These are phyloP conservation scores for Strigamia transsilvanica DNA, from an alignment of 2,888 invertebrate genomes.

Conservation along the genomic window DNA sequence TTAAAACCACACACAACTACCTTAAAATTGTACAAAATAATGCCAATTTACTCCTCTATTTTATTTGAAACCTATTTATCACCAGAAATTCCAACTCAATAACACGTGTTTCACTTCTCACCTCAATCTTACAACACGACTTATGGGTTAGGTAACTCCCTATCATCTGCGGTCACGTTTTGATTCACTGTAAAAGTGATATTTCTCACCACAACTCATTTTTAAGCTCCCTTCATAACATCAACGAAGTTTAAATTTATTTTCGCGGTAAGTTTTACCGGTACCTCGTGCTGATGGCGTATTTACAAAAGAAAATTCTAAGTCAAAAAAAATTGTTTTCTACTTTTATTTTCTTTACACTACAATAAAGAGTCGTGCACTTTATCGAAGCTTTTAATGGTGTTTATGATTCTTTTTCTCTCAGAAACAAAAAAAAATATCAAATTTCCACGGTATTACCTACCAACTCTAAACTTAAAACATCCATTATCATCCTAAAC, in stretches of 20 bases:
- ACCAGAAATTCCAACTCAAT: slow-evolving; percentile 10
- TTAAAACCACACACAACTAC: too few relatives aligned
- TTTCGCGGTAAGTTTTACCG: too few relatives aligned
- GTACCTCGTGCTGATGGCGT: too few relatives aligned
- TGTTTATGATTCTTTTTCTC: neutral
- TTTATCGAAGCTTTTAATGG: neutral
- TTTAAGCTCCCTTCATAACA: neutral
- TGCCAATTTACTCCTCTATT: neutral
- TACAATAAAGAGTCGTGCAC: neutral
- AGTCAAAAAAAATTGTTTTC: neutral
- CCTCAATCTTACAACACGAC: slow-evolving; percentile 20
- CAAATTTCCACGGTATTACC: too few relatives aligned
- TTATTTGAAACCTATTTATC: slow-evolving; percentile 27
- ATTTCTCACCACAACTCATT: slow-evolving; percentile 27
- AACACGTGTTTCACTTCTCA: slow-evolving; percentile 17
- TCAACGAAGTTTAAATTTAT: neutral
- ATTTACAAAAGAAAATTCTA: too few relatives aligned
- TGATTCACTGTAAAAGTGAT: slow-evolving; percentile 23
- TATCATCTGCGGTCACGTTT: slow-evolving; percentile 31
- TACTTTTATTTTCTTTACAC: neutral
- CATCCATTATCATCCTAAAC: too few relatives aligned
- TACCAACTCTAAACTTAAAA: too few relatives aligned
- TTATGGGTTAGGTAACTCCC: slow-evolving; percentile 14
- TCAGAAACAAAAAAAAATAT: neutral
- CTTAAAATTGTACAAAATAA: neutral